A percentile compares a stretch with the other conserved stretches of the same genome.
phyloP scores from a whole-genome alignment of 2,797 vertebrate species.

The Pygocentrus nattereri region DNA sequence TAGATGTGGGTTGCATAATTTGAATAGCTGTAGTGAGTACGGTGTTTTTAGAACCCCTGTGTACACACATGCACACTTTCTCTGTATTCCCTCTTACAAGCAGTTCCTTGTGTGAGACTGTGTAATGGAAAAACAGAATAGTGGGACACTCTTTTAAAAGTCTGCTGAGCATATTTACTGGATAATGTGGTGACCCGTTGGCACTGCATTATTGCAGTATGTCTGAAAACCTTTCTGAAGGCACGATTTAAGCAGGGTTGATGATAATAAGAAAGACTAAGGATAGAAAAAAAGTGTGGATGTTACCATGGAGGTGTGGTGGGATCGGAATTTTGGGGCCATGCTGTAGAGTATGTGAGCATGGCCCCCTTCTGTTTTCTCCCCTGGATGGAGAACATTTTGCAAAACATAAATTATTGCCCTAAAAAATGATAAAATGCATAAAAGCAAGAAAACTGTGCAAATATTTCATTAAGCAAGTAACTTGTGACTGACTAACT shows the following conservation, averaged over 20 bases:
- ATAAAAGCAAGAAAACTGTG: too few species aligned
- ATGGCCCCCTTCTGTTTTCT: slow-evolving; percentile 3
- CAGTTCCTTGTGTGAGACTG: slow-evolving; percentile 31
- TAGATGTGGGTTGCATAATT: slow-evolving; percentile 89
- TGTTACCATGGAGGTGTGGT: slow-evolving; percentile 63
- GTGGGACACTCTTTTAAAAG: slow-evolving; percentile 37
- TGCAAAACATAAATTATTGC: not conserved
- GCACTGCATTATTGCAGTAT: not conserved
- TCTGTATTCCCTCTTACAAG: slow-evolving; percentile 15
- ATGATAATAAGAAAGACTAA: slow-evolving; percentile 19
- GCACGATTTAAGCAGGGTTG: slow-evolving; percentile 26
- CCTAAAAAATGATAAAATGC: too few species aligned
- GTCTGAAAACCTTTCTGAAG: not conserved
- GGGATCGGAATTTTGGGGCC: slow-evolving; percentile 59
- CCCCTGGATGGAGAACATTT: slow-evolving; percentile 22
- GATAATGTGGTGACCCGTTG: not conserved
- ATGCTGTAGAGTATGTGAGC: not conserved
- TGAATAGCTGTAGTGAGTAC: slow-evolving; percentile 87
- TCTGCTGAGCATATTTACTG: slow-evolving; percentile 61
- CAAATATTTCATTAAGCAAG: not conserved
- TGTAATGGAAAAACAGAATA: slow-evolving; percentile 37
- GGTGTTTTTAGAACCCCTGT: slow-evolving; percentile 77
- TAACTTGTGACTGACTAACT: not conserved
- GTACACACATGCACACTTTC: slow-evolving; percentile 57
- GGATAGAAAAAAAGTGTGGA: slow-evolving; percentile 23